Base-by-base conservation (phyloP, 2,797 vertebrate species). In the Acrocephalus scirpaceus region DNA sequence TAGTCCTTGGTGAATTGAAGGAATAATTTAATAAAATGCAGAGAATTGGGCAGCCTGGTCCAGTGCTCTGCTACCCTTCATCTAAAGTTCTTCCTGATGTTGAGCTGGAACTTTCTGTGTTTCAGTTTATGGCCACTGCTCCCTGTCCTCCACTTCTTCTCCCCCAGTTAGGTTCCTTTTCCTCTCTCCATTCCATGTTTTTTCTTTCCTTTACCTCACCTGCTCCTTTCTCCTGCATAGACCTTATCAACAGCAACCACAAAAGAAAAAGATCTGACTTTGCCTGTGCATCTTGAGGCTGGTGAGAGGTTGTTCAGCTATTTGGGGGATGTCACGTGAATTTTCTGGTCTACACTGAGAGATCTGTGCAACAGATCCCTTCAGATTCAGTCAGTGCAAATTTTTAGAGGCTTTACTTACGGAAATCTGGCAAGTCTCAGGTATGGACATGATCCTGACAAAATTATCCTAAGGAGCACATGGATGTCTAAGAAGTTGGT, bases 261-360 rank as follows among this genome's bases (percentile, higher is more conserved):
- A 50, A 26, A 61, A 48, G 70, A 66, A 40, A 48, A 79, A 56
- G 87, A 67, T 27, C 47, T 66, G 78, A 27, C 29, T 67, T 92
- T 83, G 38, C 36, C 13, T 1, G 0, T 69, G 9, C 51, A 22
- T 73, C 48, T 77, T 76, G 12, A 54, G 45, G 30, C 48, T 85
- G 73, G 13, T 30, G 27, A 64, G 61, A 62, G 15, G 19, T 56
- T n/a, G 22, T 53, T 91, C 23, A 50, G 72, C 54, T 67, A 10
- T 58, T 61, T 45, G 42, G 16, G 20, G 22, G 13, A 11, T 72
- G 72, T 32, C 27, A 13, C 0, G 0, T 42, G 42, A 3, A 0
- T 67, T 20, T 60, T 47, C 57, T 80, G 38, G 11, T 40, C 42
- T 80, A 18, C 21, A 12, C 21, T 4, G 3, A 69, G 56, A 76